Base-by-base conservation (phyloP, 2,797 vertebrate species). In the Takifugu ocellatus region DNA sequence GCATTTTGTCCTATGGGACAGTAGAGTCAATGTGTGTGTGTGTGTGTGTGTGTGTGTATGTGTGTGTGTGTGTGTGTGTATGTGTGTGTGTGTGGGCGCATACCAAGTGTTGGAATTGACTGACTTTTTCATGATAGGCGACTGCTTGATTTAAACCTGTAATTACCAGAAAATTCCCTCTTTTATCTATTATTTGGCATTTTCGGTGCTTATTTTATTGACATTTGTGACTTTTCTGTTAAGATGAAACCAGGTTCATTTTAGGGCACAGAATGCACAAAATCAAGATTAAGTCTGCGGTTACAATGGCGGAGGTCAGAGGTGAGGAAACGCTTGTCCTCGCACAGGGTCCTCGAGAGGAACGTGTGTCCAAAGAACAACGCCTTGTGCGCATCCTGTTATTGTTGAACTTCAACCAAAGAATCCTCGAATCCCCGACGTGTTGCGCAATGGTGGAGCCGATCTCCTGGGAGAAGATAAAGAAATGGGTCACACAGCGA, bases 351-450 rank as follows among this genome's bases (percentile, higher is more conserved):
- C 10, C 17, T 46, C 44, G 61, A 42, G 49, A 14, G 6, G 16
- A 55, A 36, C 33, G 44, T 44, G 51, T 57, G 49, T 69, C 33
- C 61, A 17, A 61, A 57, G 49, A 60, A 59, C 56, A 51, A 53
- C 51, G 62, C 46, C 63, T 66, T 62, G 52, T 57, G 54, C 62
- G 65, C 66, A 72, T 81, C 72, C 74, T 71, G 71, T 82, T 83
- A 73, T 74, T 75, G 71, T 72, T 61, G 25, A 68, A 78, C 61
- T 45, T 39, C 43, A n/a, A 60, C 26, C 48, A 49, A 21, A 9
- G 7, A 33, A 24, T 74, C 55, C 45, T 57, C 62, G 45, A 68
- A 50, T 72, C 57, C 52, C 15, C 8, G 21, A 29, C 44, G 52
- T 49, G 48, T 61, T 73, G 33, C 66, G 31, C 70, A 59, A 59